Base-by-base conservation (phyloP, 2,888 invertebrate species). In the Eupithecia dodoneata region DNA sequence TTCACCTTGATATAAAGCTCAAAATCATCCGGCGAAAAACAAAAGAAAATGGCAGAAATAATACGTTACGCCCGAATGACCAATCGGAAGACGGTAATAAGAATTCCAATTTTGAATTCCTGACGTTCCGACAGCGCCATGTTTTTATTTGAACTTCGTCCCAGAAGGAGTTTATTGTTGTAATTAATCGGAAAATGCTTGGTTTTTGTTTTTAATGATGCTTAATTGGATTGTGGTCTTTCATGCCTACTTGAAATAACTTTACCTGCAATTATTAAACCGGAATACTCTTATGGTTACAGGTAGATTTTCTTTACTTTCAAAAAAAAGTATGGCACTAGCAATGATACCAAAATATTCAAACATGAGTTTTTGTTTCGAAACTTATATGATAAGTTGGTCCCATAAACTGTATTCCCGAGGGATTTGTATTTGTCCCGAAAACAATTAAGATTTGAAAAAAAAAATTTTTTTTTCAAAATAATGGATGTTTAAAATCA, bases 31-130 rank as follows among this genome's bases (percentile, higher is more conserved):
- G 49, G 18, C 59, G 47, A 1, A 2, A 47, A 71, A 13, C 6
- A 15, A 70, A 75, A 52, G 71, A 77, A 74, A 81, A 72, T 79
- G 85, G 81, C 83, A 84, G 78, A 82, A 83, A 82, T 82, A 84
- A 85, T 85, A 87, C 84, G 85, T 84, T 85, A 87, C 85, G 86
- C 85, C 79, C 83, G 86, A 88, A 86, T 88, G 87, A 86, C 90
- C 90, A 91, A 91, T 91, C 89, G 85, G 84, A 84, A 81, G 83
- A 79, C 85, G 81, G 83, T 83, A 83, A 85, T 87, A 83, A 82
- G 84, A 88, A 90, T 89, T 90, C 89, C 88, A 86, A 87, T 87
- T 89, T 88, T 80, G 85, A 90, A 90, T 91, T 90, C 88, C 85
- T 88, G 82, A 83, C 90, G 88, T 87, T 85, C 89, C 87, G 81